Base-by-base conservation (phyloP, 1,140 invertebrate genomes). In the Cydia splendana region DNA sequence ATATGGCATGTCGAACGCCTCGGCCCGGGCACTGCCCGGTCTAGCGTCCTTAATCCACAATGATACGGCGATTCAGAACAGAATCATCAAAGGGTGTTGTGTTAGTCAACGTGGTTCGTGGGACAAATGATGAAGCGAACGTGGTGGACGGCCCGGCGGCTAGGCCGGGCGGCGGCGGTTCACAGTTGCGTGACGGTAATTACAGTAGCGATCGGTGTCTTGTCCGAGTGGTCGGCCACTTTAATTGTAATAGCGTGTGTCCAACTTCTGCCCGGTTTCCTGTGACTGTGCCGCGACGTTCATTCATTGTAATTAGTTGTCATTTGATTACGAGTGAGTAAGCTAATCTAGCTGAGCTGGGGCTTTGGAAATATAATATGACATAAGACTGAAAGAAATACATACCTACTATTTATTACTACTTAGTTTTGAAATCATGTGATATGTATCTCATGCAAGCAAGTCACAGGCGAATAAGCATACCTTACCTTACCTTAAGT, bases 111-210 rank as follows among this genome's bases (percentile, higher is more conserved):
- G 15, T 34, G 73, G 75, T 75, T 57, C 82, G 82, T 83, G 82
- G 79, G 76, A 73, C 53, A 76, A 67, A 80, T 81, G 76, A 78
- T 6, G 30, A 20, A 65, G 65, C 24, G 7, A 42, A 45, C 24
- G 77, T 75, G 77, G 77, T 45, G 67, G 67, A 42, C 34, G 67
- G 67, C 15, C 65, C 10, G 65, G 65, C 65, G 15, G n/a, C n/a
- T n/a, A n/a, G n/a, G n/a, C n/a, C 65, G 28, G 67, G 34, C 67
- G 77, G 34, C 67, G 77, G 76, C 73, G 67, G 75, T 81, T 74
- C 75, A 62, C 48, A 80, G 57, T 87, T 85, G 89, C 89, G 88
- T 91, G 89, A 84, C 81, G 83, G 77, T 88, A 91, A 91, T 91
- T 86, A 88, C 81, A 77, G 79, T 78, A 75, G 80, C 80, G 83